Evolutionary conservation across 64 coral and sea anemone genomes (phyloP).

Genomic region (Actinia tenebrosa): DNA sequence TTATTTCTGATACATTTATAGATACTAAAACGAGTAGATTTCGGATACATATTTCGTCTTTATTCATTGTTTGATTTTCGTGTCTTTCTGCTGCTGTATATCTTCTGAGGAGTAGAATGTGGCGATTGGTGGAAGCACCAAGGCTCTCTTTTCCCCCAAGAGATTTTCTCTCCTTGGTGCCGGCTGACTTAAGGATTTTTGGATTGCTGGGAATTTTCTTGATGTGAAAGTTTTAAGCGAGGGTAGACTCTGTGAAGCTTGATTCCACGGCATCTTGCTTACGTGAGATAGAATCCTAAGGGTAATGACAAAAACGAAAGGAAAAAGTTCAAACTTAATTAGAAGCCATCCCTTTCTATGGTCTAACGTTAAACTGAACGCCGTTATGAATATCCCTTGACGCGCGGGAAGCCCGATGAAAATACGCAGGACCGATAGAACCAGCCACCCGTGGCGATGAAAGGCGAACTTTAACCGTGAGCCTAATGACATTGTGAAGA

Average conservation of each 20-base stretch:
- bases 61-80: background rate
- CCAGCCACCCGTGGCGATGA: too few relatives aligned
- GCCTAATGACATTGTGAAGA: too few relatives aligned
- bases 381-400: too few relatives aligned
- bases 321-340: too few relatives aligned
- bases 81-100: background rate
- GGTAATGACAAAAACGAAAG: too few relatives aligned
- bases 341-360: too few relatives aligned
- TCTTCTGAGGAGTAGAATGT: slow-evolving; percentile 58
- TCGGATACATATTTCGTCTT: background rate
- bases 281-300: slow-evolving; percentile 25
- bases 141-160: slow-evolving; percentile 5
- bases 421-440: too few relatives aligned
- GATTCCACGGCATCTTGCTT: slow-evolving; percentile 4
- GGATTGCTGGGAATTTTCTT: background rate
- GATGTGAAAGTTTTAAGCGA: slow-evolving; percentile 30
- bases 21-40: background rate
- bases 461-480: too few relatives aligned
- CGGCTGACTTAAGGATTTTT: slow-evolving; percentile 52
- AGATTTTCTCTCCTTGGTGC: slow-evolving; percentile 15
- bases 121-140: slow-evolving; percentile 75
- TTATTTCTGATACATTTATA: background rate
- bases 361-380: too few relatives aligned
- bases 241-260: slow-evolving; percentile 42
- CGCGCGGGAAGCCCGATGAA: too few relatives aligned